Evolutionary conservation across 2,113 vertebrate species (phyloP), one percentile per base, ranked within the genome.

Genomic region (Himantopus leucocephalus): DNA sequence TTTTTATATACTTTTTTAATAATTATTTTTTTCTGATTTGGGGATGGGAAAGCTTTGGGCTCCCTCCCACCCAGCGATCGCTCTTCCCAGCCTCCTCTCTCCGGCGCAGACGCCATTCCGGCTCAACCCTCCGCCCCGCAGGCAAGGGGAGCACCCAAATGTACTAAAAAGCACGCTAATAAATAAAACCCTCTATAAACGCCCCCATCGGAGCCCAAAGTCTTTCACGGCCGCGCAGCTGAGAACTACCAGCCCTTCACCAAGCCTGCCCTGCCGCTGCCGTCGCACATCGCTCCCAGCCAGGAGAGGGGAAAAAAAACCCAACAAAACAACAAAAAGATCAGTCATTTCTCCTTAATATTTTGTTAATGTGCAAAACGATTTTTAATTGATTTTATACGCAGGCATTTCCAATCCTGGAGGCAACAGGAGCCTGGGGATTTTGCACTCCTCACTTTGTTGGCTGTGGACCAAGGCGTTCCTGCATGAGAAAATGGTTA

Each of bases 51-150:
- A 79, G 35, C 77, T 81, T n/a, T 73, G 73, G 34, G 39, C 10
- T 88, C 48, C 8, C 1, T 80, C 26, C 9, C 22, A n/a, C 18
- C 32, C 43, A 60, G 43, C 1, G 0, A 34, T 43, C 0, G 2
- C 22, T 45, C 43, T 45, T 67, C 43, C 37, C 47, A 50, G 43
- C 22, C 39, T 91, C 23, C 26, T 47, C 34, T 39, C 60, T 53
- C 20, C 2, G 0, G 13, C 6, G 9, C 32, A 22, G 48, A 60
- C 20, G 9, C 17, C 7, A 2, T 10, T 24, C 7, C 7, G 18
- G 27, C 23, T 72, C 48, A 68, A 15, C 13, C 20, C 43, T 56
- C 20, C 3, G 5, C 5, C 34, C 24, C 4, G 16, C 35, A 41
- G 0, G 0, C 4, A 1, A 91, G 14, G 39, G 8, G 43, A 77